Conservation (phyloP, 2,113 vertebrate genomes). For the Hydrochoerus hydrochaeris region DNA sequence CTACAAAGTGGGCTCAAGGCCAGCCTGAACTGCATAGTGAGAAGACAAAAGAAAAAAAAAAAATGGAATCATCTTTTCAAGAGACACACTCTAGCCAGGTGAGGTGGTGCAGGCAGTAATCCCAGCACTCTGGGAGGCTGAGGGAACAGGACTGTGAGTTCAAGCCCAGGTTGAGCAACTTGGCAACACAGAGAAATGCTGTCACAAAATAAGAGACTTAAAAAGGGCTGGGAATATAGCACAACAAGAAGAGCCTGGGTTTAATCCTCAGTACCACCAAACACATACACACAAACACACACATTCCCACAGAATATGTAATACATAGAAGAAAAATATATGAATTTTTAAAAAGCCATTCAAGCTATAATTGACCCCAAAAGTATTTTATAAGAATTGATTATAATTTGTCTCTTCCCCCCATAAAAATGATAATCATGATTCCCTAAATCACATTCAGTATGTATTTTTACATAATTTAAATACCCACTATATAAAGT, state of each 20-base stretch:
- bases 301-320: not conserved
- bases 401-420: not conserved
- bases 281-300: not conserved
- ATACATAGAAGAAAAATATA: not conserved
- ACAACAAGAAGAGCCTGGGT: not conserved
- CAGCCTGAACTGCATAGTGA: too few species aligned
- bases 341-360: slow-evolving; percentile 1
- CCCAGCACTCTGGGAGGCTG: not conserved
- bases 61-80: too few species aligned
- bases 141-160: not conserved
- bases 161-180: not conserved
- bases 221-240: not conserved
- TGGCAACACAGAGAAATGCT: not conserved
- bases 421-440: not conserved
- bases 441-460: slow-evolving; percentile 23
- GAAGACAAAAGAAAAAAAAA: too few species aligned
- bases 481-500: not conserved
- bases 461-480: not conserved
- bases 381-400: slow-evolving; percentile 20
- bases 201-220: not conserved
- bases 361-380: not conserved
- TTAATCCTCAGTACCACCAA: not conserved
- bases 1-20: too few species aligned
- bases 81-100: too few species aligned
- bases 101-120: too few species aligned